phyloP scores from a whole-genome alignment of 2,113 vertebrate species.

The Oostethus manadensis region DNA sequence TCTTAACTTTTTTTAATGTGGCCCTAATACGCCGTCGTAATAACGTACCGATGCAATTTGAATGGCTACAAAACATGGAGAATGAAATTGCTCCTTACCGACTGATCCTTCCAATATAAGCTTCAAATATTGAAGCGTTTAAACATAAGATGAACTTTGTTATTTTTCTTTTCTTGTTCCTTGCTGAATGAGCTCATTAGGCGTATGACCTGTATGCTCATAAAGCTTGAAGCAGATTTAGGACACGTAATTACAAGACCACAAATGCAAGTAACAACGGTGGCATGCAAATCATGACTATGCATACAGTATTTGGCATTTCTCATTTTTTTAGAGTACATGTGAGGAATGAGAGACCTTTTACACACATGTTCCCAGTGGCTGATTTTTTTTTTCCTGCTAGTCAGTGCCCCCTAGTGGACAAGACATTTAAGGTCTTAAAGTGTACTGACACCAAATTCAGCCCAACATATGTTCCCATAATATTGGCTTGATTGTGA shows the following conservation, averaged over 20 bases:
- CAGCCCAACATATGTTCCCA: not conserved
- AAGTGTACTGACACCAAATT: not conserved
- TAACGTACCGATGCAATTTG: too few relatives aligned
- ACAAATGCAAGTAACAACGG: not conserved
- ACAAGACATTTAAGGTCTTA: not conserved
- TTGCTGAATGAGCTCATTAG: not conserved
- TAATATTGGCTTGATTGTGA: not conserved
- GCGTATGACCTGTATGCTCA: not conserved
- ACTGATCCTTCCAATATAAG: not conserved
- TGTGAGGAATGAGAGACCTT: not conserved
- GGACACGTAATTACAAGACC: not conserved
- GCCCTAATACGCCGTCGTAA: too few relatives aligned
- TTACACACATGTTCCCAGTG: not conserved
- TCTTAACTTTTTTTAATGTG: too few relatives aligned
- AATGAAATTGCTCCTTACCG: not conserved
- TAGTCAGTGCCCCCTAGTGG: conserved; percentile 1
- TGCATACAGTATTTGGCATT: not conserved
- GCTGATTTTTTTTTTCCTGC: not conserved
- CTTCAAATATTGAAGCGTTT: not conserved
- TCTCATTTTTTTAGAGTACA: not conserved
- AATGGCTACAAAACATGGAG: too few relatives aligned
- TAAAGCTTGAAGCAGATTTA: not conserved
- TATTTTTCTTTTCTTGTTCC: not conserved
- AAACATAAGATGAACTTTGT: not conserved
- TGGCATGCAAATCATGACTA: not conserved